Base-by-base conservation (phyloP, 1,140 invertebrate genomes). In the Papilio machaon region DNA sequence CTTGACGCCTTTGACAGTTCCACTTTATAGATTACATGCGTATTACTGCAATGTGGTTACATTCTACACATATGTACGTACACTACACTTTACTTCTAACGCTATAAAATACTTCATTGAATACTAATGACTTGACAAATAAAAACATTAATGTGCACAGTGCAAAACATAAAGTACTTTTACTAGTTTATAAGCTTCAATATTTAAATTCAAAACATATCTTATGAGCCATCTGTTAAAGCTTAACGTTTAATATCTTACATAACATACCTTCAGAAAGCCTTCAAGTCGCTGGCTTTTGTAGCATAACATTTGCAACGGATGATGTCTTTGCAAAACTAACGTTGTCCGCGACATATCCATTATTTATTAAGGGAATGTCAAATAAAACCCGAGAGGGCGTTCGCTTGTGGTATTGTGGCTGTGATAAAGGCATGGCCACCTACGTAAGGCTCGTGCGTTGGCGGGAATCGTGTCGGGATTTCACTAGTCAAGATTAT, bases 351-450 rank as follows among this genome's bases (percentile, higher is more conserved):
- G 67, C 49, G 82, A 85, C 85, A 86, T 85, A 87, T 88, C 81
- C 85, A 85, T 88, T 89, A 91, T 92, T 90, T 93, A 91, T 91
- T 86, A 89, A 88, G 87, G 85, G 83, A 82, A 88, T 82, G 85
- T 89, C 88, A 85, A 93, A 91, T 93, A 92, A 92, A 93, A 90
- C 90, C 84, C 88, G 86, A 83, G 81, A 83, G 86, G 83, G 80
- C 84, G 77, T 79, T 82, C 81, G 85, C 84, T 82, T 82, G 87
- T 85, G 85, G 84, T 90, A 89, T 89, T 89, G 89, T 88, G 81
- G 79, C 85, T 67, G 83, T 90, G 90, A 92, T 91, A 92, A 90
- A 90, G 86, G 88, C 86, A 84, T 90, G 89, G 87, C 91, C 90
- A 91, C 91, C 91, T 91, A 93, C 91, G 88, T 88, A 84, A 85